Percentiles rank a stretch among this genome's conserved stretches.
phyloP scores from a whole-genome alignment of 2,888 invertebrate genomes.

The Eilema caniola region DNA sequence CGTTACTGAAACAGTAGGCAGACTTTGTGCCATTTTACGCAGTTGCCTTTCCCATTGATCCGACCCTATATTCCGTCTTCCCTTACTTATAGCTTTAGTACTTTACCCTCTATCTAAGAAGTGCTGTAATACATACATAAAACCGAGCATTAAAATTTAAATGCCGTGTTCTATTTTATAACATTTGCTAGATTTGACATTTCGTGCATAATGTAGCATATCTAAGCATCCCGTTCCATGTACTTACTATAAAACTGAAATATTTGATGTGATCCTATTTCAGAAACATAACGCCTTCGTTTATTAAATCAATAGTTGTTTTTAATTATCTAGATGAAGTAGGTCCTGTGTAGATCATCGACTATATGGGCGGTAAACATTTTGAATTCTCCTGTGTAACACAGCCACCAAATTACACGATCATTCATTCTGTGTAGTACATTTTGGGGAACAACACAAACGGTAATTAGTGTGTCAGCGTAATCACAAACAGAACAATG shows the following conservation, averaged over 20 bases:
- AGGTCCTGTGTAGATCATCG: slow-evolving; percentile 79
- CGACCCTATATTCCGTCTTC: slow-evolving; percentile 74
- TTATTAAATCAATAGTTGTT: slow-evolving; percentile 73
- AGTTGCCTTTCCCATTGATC: slow-evolving; percentile 63
- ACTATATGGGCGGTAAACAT: slow-evolving; percentile 59
- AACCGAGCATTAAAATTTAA: slow-evolving; percentile 67
- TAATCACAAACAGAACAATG: slow-evolving; percentile 68
- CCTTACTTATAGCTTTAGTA: slow-evolving; percentile 85
- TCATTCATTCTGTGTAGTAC: slow-evolving; percentile 75
- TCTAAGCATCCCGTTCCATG: slow-evolving; percentile 62
- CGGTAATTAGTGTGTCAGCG: slow-evolving; percentile 73
- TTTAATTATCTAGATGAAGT: slow-evolving; percentile 73
- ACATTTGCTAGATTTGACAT: slow-evolving; percentile 74
- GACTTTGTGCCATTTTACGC: slow-evolving; percentile 45
- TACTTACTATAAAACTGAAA: slow-evolving; percentile 42
- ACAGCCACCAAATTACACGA: slow-evolving; percentile 59
- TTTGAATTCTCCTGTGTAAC: slow-evolving; percentile 54
- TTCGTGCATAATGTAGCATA: slow-evolving; percentile 68
- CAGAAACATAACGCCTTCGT: slow-evolving; percentile 69
- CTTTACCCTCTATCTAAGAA: slow-evolving; percentile 75
- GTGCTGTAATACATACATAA: slow-evolving; percentile 69
- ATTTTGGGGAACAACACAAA: slow-evolving; percentile 72
- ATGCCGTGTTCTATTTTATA: slow-evolving; percentile 65
- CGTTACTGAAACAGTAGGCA: slow-evolving; percentile 39
- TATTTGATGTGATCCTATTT: slow-evolving; percentile 44